Evolutionary conservation across 1,140 invertebrate species (phyloP).

Genomic region (Drosophila paulistorum): DNA sequence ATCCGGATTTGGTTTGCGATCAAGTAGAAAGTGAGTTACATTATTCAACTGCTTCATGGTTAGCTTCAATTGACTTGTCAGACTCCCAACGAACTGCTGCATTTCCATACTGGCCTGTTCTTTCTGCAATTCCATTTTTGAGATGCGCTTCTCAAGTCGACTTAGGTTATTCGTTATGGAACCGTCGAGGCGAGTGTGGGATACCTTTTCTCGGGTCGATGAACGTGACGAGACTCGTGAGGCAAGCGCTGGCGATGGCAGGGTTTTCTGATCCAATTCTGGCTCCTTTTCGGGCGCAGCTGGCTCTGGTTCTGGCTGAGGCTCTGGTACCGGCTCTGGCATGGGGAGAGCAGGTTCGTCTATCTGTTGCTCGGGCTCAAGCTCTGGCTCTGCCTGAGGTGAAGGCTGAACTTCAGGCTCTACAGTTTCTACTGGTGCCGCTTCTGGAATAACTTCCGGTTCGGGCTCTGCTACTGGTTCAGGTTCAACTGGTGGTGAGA

Average conservation of each 20-base stretch:
- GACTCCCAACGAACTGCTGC: slow-evolving; percentile 10
- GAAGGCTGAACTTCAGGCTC: neutral
- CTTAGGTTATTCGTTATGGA: slow-evolving; percentile 28
- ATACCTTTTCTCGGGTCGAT: slow-evolving; percentile 20
- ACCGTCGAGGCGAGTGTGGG: slow-evolving; percentile 29
- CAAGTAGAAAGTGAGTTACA: slow-evolving; percentile 63
- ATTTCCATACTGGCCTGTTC: slow-evolving; percentile 49
- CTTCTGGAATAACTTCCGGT: neutral
- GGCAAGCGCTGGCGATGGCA: neutral
- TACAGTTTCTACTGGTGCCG: neutral
- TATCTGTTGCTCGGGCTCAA: slow-evolving; percentile 1
- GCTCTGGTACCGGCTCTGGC: neutral
- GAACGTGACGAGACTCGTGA: slow-evolving; percentile 40
- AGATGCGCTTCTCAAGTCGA: slow-evolving; percentile 54
- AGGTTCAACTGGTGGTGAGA: slow-evolving; percentile 13
- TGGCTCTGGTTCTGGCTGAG: neutral
- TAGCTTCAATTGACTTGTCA: slow-evolving; percentile 61
- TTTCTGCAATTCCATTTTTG: slow-evolving; percentile 57
- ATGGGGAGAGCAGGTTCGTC: neutral
- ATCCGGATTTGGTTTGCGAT: slow-evolving; percentile 51
- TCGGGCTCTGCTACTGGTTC: slow-evolving; percentile 12
- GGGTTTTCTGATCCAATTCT: neutral
- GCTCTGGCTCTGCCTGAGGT: neutral
- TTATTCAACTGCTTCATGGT: slow-evolving; percentile 72
- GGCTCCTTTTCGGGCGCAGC: neutral